A percentile compares a stretch with the other conserved stretches of the same genome.
These are phyloP conservation scores for Oncorhynchus kisutch DNA, from an alignment of 2,113 vertebrate species.

Conservation along the genomic window DNA sequence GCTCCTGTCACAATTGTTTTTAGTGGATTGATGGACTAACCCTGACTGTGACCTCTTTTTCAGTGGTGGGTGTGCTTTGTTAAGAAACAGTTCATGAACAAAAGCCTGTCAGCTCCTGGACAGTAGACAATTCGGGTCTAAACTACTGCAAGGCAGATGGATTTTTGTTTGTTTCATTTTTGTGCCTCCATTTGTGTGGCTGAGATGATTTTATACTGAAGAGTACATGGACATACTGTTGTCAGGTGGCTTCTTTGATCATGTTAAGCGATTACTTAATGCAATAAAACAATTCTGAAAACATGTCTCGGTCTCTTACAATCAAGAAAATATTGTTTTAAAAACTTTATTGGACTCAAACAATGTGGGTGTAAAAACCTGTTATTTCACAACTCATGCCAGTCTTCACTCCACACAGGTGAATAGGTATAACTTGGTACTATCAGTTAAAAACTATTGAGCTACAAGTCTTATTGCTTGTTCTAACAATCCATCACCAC, in stretches of 20 bases:
- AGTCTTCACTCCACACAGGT: not conserved
- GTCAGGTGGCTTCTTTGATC: conserved; percentile 42
- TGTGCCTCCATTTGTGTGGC: conserved; percentile 31
- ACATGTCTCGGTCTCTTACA: not conserved
- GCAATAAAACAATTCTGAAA: conserved; percentile 53
- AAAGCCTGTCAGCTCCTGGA: conserved; percentile 94
- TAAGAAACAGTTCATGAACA: conserved; percentile 99
- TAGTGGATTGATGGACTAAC: not conserved
- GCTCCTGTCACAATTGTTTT: not conserved
- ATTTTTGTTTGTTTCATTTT: conserved; percentile 16
- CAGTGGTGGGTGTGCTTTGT: conserved; percentile 99
- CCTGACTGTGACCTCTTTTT: conserved; percentile 28
- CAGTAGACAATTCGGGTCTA: conserved; percentile 72
- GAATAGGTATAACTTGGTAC: not conserved
- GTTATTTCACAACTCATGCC: not conserved
- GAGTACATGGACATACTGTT: conserved; percentile 35
- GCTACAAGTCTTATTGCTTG: conserved; percentile 27
- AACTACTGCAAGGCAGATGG: conserved; percentile 32
- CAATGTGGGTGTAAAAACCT: not conserved
- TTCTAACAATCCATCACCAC: conserved; percentile 15
- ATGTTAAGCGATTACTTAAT: conserved; percentile 69
- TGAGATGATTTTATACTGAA: conserved; percentile 66
- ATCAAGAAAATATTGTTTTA: not conserved
- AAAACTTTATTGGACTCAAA: not conserved
- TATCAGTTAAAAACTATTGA: not conserved